These are phyloP conservation scores for Idaea biselata DNA, from an alignment of 2,888 invertebrate genomes.

Conservation along the genomic window DNA sequence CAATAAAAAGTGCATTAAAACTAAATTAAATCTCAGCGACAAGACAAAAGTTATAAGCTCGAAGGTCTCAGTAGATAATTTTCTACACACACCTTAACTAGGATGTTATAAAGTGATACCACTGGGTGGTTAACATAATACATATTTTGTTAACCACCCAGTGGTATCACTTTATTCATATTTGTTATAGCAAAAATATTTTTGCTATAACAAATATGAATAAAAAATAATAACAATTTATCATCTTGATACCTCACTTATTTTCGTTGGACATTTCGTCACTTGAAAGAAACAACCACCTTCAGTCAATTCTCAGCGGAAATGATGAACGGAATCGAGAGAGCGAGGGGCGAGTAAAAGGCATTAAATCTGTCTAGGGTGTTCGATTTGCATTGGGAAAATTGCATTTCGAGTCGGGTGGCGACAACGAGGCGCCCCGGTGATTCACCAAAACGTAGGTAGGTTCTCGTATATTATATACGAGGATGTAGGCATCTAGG, in stretches of 20 bases:
- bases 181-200: too few species aligned
- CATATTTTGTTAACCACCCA: too few species aligned
- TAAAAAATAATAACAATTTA: neutral
- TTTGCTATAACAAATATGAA: neutral
- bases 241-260: neutral
- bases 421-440: slow-evolving; percentile 57
- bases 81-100: too few species aligned
- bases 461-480: slow-evolving; percentile 30
- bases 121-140: too few species aligned
- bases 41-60: too few species aligned
- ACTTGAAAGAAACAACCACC: slow-evolving; percentile 38
- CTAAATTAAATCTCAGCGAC: too few species aligned
- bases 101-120: too few species aligned
- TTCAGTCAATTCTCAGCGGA: slow-evolving; percentile 56
- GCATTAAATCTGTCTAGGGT: slow-evolving; percentile 75
- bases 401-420: slow-evolving; percentile 72
- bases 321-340: slow-evolving; percentile 68
- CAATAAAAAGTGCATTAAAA: too few species aligned
- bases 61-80: too few species aligned
- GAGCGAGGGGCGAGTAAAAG: slow-evolving; percentile 73
- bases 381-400: slow-evolving; percentile 76
- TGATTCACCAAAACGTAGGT: slow-evolving; percentile 61
- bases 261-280: neutral
- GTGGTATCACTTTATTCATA: too few species aligned
- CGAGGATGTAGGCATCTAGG: too few species aligned